Conservation (phyloP, 2,888 invertebrate species). For the Thymelicus acteon region DNA sequence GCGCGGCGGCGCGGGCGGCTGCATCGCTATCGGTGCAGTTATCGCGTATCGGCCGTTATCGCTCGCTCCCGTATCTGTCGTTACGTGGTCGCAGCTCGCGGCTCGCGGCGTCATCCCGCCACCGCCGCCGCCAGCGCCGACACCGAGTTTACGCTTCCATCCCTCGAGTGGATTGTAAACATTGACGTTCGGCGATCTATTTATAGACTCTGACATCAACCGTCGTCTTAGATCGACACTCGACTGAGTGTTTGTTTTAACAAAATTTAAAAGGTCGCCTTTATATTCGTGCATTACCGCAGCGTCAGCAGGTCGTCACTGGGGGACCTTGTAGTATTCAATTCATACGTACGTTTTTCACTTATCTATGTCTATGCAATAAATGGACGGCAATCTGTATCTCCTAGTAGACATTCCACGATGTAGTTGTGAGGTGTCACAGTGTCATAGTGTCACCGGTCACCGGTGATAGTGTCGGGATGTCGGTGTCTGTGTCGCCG, state of each 20-base stretch:
- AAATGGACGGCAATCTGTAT: too few species aligned
- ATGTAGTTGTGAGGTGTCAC: too few species aligned
- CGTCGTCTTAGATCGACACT: slow-evolving; percentile 57
- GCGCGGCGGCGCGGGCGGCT: slow-evolving; percentile 45
- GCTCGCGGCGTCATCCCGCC: slow-evolving; percentile 66
- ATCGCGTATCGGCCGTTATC: slow-evolving; percentile 74
- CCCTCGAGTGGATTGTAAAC: slow-evolving; percentile 69
- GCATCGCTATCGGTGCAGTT: slow-evolving; percentile 71
- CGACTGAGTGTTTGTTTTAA: slow-evolving; percentile 52
- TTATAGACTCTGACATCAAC: slow-evolving; percentile 74
- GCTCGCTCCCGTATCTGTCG: slow-evolving; percentile 75
- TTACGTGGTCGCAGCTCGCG: slow-evolving; percentile 67
- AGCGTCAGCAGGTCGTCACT: not conserved
- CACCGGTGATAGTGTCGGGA: too few species aligned
- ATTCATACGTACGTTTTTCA: too few species aligned
- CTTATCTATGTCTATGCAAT: too few species aligned
- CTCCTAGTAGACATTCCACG: too few species aligned
- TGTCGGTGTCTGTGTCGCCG: slow-evolving; percentile 30
- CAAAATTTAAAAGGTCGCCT: slow-evolving; percentile 56
- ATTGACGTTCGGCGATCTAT: slow-evolving; percentile 71
- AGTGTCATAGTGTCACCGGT: too few species aligned
- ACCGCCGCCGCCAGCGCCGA: slow-evolving; percentile 33
- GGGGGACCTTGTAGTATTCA: too few species aligned
- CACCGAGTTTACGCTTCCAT: slow-evolving; percentile 50
- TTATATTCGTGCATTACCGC: slow-evolving; percentile 13